Evolutionary conservation across 2,797 vertebrate genomes (phyloP).

Genomic region (Scolopax bukidnonensis): DNA sequence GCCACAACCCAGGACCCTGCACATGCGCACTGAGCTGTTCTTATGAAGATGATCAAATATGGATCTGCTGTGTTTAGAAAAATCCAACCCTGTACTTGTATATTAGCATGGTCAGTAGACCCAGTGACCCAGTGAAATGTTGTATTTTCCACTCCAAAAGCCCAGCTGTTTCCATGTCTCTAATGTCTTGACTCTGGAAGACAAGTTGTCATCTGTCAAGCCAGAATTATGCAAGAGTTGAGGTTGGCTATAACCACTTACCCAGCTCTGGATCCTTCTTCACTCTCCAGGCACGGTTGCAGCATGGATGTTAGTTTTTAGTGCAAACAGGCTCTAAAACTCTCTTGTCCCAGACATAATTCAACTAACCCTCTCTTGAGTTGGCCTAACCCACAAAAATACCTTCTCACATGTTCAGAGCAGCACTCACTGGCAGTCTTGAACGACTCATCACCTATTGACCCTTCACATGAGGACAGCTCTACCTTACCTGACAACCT

Average conservation of each 20-base stretch:
- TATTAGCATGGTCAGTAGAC: neutral
- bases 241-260: neutral
- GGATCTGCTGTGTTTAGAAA: neutral
- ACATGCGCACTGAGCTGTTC: neutral
- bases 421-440: neutral
- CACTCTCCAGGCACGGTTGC: neutral
- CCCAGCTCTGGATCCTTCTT: neutral
- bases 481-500: neutral
- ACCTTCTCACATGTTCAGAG: neutral
- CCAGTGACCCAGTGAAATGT: neutral
- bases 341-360: neutral
- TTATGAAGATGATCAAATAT: neutral
- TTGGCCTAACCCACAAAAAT: neutral
- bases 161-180: neutral
- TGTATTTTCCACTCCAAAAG: neutral
- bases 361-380: neutral
- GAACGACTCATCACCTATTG: neutral
- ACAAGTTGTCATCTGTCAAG: fast-evolving
- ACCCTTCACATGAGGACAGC: neutral
- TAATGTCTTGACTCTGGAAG: neutral
- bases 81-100: neutral
- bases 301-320: fast-evolving
- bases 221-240: fast-evolving
- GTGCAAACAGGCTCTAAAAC: neutral
- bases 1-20: neutral